These are phyloP conservation scores for Ispidina lecontei DNA, from an alignment of 2,797 vertebrate species.

Conservation along the genomic window DNA sequence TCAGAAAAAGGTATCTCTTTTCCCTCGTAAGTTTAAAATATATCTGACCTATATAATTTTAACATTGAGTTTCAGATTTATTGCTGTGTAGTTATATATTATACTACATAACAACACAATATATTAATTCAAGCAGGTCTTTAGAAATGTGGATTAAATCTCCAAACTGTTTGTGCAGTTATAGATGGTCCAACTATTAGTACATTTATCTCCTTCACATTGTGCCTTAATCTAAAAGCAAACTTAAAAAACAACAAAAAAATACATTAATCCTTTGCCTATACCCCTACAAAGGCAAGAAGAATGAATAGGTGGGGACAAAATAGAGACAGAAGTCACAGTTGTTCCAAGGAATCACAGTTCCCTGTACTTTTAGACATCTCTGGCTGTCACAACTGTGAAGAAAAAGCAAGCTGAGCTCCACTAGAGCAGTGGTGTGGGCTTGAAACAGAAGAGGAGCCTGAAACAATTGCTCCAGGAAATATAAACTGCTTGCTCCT, in stretches of 20 bases:
- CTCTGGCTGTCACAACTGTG: conserved; percentile 59
- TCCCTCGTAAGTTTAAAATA: background rate
- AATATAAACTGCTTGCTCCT: conserved; percentile 46
- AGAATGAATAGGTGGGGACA: background rate
- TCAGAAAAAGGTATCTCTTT: background rate
- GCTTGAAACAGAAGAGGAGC: conserved; percentile 54
- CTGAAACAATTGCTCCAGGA: conserved; percentile 58
- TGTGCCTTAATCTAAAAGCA: background rate
- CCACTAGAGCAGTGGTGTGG: background rate
- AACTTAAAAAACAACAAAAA: background rate
- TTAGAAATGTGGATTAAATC: background rate
- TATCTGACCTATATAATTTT: background rate
- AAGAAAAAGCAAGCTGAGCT: conserved; percentile 62
- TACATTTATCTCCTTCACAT: background rate
- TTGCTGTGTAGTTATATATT: background rate
- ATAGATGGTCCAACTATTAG: background rate
- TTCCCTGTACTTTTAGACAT: conserved; percentile 52
- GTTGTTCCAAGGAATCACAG: conserved; percentile 10
- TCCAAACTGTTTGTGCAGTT: background rate
- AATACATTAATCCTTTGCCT: background rate
- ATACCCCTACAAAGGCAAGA: background rate
- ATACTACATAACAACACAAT: background rate
- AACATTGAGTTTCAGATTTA: background rate
- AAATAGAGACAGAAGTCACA: background rate
- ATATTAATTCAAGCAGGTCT: background rate